Base-by-base conservation (phyloP, 2,888 invertebrate species). In the Perithous albicinctus region DNA sequence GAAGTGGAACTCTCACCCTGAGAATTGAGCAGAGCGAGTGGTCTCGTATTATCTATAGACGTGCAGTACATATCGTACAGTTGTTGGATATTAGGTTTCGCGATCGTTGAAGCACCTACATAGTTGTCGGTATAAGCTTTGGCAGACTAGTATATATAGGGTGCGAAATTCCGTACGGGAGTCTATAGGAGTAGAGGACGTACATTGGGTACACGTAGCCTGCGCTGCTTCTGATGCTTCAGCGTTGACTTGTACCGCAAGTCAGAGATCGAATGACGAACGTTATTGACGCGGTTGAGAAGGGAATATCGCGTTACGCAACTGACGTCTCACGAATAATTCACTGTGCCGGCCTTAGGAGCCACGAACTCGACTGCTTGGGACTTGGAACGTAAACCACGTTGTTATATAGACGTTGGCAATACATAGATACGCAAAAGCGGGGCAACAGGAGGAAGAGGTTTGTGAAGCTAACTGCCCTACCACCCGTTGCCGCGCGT, bases 401-500 rank as follows among this genome's bases (percentile, higher is more conserved):
- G 12, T 32, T 72, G 18, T 18, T 26, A 29, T 46, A 41, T 20
- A 46, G 43, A 59, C 72, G 18, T 46, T 46, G 5, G 23, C 29
- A 6, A 43, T 43, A 74, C 20, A n/a, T 3, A 4, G n/a, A 15
- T 43, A 56, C 29, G 32, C 20, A 23, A n/a, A 32, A 54, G 20
- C 10, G 59, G 59, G 32, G 35, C 48, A 46, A 20, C 10, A 23
- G 20, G 54, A 67, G 77, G 51, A 67, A 61, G 59, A 15, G 72
- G 41, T 67, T 78, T 79, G 72, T 46, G 69, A 78, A 74, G 75
- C 75, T n/a, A n/a, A n/a, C n/a, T 35, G 69, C 20, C 23, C 35
- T n/a, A 56, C 29, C 26, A 61, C 56, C 51, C 26, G 26, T 54
- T 10, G 54, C 54, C 23, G 2, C 75, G 69, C 70, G 69, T 26